These are phyloP conservation scores for Lepisosteus osseus DNA, from an alignment of 2,113 vertebrate genomes.

Conservation along the genomic window DNA sequence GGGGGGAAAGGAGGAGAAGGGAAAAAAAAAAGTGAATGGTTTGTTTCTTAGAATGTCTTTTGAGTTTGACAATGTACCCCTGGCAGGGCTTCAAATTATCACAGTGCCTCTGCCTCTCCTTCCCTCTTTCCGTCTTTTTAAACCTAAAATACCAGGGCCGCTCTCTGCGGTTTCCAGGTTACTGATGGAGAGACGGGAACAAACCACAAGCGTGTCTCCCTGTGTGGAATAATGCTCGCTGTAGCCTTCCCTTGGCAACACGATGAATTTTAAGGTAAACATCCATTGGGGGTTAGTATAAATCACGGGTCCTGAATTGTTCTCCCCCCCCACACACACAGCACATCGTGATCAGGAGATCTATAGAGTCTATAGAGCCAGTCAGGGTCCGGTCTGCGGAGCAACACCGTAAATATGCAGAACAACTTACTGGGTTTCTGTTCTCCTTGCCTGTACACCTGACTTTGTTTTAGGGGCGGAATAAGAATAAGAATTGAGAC, in stretches of 20 bases:
- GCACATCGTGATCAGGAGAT: too few species aligned
- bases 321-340: too few species aligned
- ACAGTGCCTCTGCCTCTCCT: slow-evolving; percentile 41
- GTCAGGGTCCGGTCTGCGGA: too few species aligned
- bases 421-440: too few species aligned
- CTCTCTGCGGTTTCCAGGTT: slow-evolving; percentile 63
- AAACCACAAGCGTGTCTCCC: slow-evolving; percentile 56
- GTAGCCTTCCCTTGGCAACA: slow-evolving; percentile 44
- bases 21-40: slow-evolving; percentile 50
- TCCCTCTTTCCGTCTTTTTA: slow-evolving; percentile 58
- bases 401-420: too few species aligned
- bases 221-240: slow-evolving; percentile 53
- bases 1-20: slow-evolving; percentile 51
- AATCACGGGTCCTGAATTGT: slow-evolving; percentile 3
- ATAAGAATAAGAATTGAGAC: too few species aligned
- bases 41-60: slow-evolving; percentile 68
- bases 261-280: slow-evolving; percentile 46
- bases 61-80: slow-evolving; percentile 67
- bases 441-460: too few species aligned
- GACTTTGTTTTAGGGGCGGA: too few species aligned
- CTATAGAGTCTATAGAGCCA: too few species aligned
- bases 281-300: slow-evolving; percentile 28
- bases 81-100: slow-evolving; percentile 60
- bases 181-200: slow-evolving; percentile 52
- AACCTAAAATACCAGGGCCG: slow-evolving; percentile 63